Conservation (phyloP, 1,140 invertebrate species). For the Chrysomallon squamiferum region DNA sequence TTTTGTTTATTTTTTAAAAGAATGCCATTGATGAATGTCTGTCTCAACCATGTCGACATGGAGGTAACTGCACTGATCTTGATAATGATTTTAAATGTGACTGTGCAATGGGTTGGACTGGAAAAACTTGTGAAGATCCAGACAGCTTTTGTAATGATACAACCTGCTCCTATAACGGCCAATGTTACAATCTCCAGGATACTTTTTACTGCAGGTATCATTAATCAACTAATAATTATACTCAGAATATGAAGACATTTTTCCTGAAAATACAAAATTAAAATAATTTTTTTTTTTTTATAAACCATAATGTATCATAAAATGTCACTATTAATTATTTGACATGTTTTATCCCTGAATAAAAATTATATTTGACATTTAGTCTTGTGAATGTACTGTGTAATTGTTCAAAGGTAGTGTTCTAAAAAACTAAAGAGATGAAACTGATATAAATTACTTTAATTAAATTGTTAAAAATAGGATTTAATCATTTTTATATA, state of each 20-base stretch:
- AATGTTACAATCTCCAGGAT: conserved; percentile 1
- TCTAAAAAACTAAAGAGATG: no score
- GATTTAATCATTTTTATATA: no score
- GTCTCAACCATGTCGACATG: conserved; percentile 24
- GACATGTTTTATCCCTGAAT: no score
- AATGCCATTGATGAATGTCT: conserved; percentile 26
- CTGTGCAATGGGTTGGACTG: conserved; percentile 24
- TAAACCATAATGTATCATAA: no score
- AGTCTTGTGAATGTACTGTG: no score
- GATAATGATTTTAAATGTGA: conserved; percentile 20
- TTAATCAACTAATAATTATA: background rate
- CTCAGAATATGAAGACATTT: background rate
- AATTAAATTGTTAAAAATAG: no score
- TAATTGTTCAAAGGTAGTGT: no score
- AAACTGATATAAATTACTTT: no score
- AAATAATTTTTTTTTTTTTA: no score
- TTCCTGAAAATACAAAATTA: no score
- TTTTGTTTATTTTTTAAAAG: background rate
- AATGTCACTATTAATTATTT: no score
- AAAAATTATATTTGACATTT: no score
- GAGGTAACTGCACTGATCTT: conserved; percentile 26
- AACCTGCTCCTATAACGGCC: conserved; percentile 7
- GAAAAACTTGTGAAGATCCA: conserved; percentile 13
- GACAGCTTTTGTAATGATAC: conserved; percentile 7
- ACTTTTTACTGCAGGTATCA: conserved; percentile 5